Percentiles rank a stretch among this genome's conserved stretches.
Conservation (phyloP, 1,140 invertebrate species). For the Cyclina sinensis region DNA sequence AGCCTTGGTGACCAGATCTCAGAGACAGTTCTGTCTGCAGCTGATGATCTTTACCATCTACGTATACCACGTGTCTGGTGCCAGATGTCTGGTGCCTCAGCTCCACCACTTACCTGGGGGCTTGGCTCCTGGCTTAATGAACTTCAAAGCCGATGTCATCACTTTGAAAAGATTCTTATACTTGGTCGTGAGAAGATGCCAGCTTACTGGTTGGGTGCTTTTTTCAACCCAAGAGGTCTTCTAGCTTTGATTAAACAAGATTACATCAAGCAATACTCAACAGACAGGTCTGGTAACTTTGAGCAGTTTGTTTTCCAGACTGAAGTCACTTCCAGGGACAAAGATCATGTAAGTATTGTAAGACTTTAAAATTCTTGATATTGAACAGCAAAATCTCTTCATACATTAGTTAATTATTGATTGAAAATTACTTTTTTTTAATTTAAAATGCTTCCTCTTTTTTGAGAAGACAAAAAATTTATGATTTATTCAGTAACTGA, state of each 20-base stretch:
- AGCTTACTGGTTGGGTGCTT: slow-evolving; percentile 85
- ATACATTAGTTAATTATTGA: too few species aligned
- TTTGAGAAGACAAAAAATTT: too few species aligned
- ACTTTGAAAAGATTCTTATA: slow-evolving; percentile 85
- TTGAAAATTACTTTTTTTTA: too few species aligned
- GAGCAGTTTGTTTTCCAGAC: slow-evolving; percentile 85
- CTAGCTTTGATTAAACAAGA: slow-evolving; percentile 85
- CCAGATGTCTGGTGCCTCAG: slow-evolving; percentile 80
- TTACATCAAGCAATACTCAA: slow-evolving; percentile 76
- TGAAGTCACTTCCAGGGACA: slow-evolving; percentile 86
- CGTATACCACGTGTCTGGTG: slow-evolving; percentile 85
- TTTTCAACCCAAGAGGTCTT: slow-evolving; percentile 84
- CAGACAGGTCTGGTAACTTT: slow-evolving; percentile 83
- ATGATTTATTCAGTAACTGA: too few species aligned
- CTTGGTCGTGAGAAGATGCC: slow-evolving; percentile 85
- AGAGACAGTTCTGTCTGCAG: slow-evolving; percentile 80
- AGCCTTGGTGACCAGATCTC: slow-evolving; percentile 83
- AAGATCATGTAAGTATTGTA: slow-evolving; percentile 87
- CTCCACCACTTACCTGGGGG: slow-evolving; percentile 81
- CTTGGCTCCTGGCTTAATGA: slow-evolving; percentile 84
- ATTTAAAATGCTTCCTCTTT: too few species aligned
- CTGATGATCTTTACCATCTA: slow-evolving; percentile 85
- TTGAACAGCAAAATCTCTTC: too few species aligned
- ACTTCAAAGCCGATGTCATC: slow-evolving; percentile 82
- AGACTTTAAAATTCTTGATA: too few species aligned